phyloP scores from a whole-genome alignment of 2,113 vertebrate species.

The Stegastes partitus region DNA sequence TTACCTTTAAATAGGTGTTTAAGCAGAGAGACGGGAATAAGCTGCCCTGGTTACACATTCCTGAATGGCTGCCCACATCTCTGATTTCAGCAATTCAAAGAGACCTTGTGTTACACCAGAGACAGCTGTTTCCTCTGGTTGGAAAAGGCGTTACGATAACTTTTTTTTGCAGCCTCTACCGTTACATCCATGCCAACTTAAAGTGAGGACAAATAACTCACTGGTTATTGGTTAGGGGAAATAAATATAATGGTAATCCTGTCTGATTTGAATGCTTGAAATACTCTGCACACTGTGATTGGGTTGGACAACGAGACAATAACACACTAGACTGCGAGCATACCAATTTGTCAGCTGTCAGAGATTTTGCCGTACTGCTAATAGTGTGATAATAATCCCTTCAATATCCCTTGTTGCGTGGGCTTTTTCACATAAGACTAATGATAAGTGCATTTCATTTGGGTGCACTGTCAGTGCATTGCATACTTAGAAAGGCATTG shows the following conservation, averaged over 20 bases:
- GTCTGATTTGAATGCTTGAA: not conserved
- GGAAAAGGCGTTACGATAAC: not conserved
- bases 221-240: not conserved
- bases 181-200: not conserved
- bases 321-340: not conserved
- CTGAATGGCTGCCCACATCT: not conserved
- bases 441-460: not conserved
- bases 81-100: not conserved
- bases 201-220: not conserved
- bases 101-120: not conserved
- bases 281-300: not conserved
- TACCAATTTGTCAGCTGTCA: not conserved
- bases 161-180: not conserved
- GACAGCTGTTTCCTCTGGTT: not conserved
- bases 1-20: constrained; percentile 4
- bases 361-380: not conserved
- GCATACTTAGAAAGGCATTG: not conserved
- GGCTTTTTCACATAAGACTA: not conserved
- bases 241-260: not conserved
- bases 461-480: not conserved
- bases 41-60: not conserved
- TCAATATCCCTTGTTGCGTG: not conserved
- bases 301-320: not conserved
- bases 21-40: constrained; percentile 18
- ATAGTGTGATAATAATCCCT: not conserved